A percentile compares a stretch with the other conserved stretches of the same genome.
phyloP scores from a whole-genome alignment of 1,140 invertebrate genomes.

The Bacillus rossius region DNA sequence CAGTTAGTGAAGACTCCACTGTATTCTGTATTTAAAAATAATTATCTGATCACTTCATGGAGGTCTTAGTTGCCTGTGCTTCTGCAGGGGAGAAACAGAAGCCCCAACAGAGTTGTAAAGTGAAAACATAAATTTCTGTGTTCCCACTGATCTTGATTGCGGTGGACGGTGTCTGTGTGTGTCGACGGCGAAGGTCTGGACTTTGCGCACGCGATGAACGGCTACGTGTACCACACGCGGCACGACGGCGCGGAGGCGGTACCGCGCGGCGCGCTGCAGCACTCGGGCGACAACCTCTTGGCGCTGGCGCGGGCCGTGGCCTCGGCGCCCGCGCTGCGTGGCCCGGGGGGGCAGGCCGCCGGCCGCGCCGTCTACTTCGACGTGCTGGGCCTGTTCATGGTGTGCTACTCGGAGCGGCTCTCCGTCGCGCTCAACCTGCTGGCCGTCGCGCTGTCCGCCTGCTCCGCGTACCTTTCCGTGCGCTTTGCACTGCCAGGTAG shows the following conservation, averaged over 20 bases:
- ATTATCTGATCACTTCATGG: too few relatives aligned
- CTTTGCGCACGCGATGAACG: constrained; percentile 90
- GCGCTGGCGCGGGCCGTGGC: constrained; percentile 58
- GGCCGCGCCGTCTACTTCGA: constrained; percentile 79
- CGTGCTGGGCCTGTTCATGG: constrained; percentile 65
- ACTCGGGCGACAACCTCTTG: constrained; percentile 74
- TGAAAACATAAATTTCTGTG: too few relatives aligned
- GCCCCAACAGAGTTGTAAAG: too few relatives aligned
- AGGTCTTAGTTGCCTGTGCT: too few relatives aligned
- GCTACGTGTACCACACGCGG: constrained; percentile 88
- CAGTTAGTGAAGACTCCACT: too few relatives aligned
- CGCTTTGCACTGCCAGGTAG: constrained; percentile 11
- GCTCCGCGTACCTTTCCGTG: constrained; percentile 46
- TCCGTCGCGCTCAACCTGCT: constrained; percentile 51
- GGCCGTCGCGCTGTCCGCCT: constrained; percentile 50
- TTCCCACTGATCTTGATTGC: too few relatives aligned
- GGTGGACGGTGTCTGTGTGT: neutral
- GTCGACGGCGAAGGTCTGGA: constrained; percentile 63
- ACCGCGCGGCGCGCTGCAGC: constrained; percentile 70
- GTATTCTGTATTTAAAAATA: too few relatives aligned
- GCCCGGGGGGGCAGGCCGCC: constrained; percentile 39
- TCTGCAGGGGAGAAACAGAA: too few relatives aligned
- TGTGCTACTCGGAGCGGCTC: constrained; percentile 52
- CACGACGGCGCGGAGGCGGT: constrained; percentile 76
- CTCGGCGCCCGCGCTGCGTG: constrained; percentile 51